phyloP scores from a whole-genome alignment of 2,888 invertebrate species.

The Alviniconcha strummeri region DNA sequence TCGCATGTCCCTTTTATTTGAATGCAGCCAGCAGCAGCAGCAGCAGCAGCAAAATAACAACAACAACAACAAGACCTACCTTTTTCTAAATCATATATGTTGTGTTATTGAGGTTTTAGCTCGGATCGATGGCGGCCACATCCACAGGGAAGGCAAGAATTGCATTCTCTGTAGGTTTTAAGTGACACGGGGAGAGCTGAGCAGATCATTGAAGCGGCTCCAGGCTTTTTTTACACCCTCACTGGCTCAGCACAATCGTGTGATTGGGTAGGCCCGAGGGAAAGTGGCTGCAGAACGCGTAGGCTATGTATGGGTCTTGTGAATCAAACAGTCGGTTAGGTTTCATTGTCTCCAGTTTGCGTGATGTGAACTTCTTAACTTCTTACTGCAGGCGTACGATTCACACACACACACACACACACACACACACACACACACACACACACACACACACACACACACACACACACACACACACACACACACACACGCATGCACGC shows the following conservation, averaged over 20 bases:
- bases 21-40: too few species aligned
- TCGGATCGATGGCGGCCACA: neutral
- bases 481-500: slow-evolving; percentile 11
- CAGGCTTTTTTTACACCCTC: neutral
- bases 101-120: too few species aligned
- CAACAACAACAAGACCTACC: too few species aligned
- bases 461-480: slow-evolving; percentile 20
- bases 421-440: neutral
- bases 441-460: slow-evolving; percentile 3
- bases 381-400: too few species aligned
- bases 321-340: too few species aligned
- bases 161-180: neutral
- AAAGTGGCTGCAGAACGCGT: neutral
- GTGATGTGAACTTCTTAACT: too few species aligned
- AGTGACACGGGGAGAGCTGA: neutral
- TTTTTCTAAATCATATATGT: too few species aligned
- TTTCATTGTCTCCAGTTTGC: too few species aligned
- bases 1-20: too few species aligned
- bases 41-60: too few species aligned
- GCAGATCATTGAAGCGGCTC: neutral
- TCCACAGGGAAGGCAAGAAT: neutral
- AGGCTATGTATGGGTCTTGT: too few species aligned
- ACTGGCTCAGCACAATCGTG: neutral
- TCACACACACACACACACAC: neutral
- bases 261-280: neutral